Evolutionary conservation across 1,140 invertebrate genomes (phyloP).

Genomic region (Drosophila setifemur): DNA sequence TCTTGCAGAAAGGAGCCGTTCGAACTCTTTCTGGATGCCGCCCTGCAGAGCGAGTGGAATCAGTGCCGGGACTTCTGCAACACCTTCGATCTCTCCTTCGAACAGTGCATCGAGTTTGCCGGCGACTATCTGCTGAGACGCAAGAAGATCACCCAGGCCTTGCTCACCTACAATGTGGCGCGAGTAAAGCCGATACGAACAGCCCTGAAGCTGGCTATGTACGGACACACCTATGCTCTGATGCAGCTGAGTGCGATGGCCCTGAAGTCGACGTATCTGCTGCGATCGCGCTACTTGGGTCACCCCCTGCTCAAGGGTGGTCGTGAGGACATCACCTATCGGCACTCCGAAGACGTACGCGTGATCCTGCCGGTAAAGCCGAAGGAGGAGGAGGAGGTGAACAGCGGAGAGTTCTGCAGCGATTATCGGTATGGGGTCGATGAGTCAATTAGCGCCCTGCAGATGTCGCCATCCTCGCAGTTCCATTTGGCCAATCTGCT

Average conservation of each 20-base stretch:
- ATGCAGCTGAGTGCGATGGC: conserved; percentile 83
- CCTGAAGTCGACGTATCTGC: conserved; percentile 69
- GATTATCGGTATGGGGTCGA: conserved; percentile 77
- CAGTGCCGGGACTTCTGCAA: conserved; percentile 81
- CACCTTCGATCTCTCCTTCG: conserved; percentile 87
- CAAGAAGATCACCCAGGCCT: conserved; percentile 86
- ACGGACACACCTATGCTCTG: conserved; percentile 87
- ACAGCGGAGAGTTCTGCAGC: conserved; percentile 58
- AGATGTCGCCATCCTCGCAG: conserved; percentile 82
- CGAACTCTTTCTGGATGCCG: conserved; percentile 86
- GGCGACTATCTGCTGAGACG: conserved; percentile 88
- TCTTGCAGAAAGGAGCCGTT: conserved; percentile 84
- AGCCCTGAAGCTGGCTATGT: conserved; percentile 88
- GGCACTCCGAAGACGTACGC: conserved; percentile 76
- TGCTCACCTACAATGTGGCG: conserved; percentile 88
- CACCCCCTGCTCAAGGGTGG: conserved; percentile 62
- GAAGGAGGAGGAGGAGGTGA: conserved; percentile 33
- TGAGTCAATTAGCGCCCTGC: conserved; percentile 72
- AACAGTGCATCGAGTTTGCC: conserved; percentile 88
- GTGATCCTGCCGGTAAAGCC: conserved; percentile 46
- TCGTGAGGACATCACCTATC: conserved; percentile 63
- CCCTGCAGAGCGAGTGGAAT: conserved; percentile 63
- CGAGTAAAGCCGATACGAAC: conserved; percentile 88
- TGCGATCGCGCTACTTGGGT: conserved; percentile 65
- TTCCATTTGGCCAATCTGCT: conserved; percentile 82